Percentiles rank a stretch among this genome's conserved stretches.
These are phyloP conservation scores for Criorhina ranunculi DNA, from an alignment of 2,888 invertebrate genomes.

Conservation along the genomic window DNA sequence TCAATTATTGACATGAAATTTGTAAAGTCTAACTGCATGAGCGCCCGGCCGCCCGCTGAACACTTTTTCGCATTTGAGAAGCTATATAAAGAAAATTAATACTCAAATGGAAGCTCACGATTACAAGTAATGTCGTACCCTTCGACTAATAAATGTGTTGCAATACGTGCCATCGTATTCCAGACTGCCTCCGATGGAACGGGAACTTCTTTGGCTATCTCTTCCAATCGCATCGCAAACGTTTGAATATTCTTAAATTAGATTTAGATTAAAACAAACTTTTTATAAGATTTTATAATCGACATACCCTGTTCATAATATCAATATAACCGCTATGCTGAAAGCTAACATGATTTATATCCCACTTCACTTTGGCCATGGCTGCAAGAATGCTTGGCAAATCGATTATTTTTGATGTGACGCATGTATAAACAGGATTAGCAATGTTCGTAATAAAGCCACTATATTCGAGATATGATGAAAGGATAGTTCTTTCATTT, in stretches of 20 bases:
- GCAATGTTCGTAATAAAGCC: constrained; percentile 87
- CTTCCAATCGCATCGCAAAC: constrained; percentile 91
- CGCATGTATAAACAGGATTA: constrained; percentile 94
- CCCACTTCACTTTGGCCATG: constrained; percentile 98
- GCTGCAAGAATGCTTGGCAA: constrained; percentile 90
- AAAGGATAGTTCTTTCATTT: constrained; percentile 88
- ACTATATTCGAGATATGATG: constrained; percentile 87
- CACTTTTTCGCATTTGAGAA: constrained; percentile 96
- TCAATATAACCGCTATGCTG: constrained; percentile 97
- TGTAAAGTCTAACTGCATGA: constrained; percentile 99
- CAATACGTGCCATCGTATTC: constrained; percentile 94
- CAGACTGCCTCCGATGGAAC: constrained; percentile 91
- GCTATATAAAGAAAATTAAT: constrained; percentile 55
- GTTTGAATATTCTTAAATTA: constrained; percentile 86
- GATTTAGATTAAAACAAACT: neutral
- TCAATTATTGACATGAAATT: constrained; percentile 96
- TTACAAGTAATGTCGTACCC: constrained; percentile 86
- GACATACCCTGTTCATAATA: constrained; percentile 87
- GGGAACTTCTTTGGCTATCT: constrained; percentile 89
- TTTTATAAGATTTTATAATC: neutral
- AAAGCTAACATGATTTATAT: constrained; percentile 96
- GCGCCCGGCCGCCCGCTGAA: constrained; percentile 96
- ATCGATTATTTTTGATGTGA: constrained; percentile 92
- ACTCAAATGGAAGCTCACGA: neutral
- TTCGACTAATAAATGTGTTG: constrained; percentile 95